Conservation (phyloP, 2,797 vertebrate genomes). For the Karalla daura region DNA sequence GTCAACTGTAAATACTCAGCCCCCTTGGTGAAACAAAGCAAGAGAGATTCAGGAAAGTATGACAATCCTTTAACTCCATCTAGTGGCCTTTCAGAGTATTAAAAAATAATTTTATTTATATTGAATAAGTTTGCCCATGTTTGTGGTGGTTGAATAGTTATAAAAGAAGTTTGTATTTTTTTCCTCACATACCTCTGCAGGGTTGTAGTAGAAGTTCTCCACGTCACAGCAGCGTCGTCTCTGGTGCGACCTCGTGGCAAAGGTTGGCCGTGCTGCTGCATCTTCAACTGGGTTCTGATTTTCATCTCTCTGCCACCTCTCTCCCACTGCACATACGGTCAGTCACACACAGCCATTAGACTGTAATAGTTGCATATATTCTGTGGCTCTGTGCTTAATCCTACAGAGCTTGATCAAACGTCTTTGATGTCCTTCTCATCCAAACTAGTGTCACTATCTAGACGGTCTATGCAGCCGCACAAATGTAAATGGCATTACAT, state of each 20-base stretch:
- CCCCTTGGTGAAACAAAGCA: neutral
- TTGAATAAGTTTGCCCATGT: too few species aligned
- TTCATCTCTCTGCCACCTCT: constrained; percentile 73
- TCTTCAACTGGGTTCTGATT: constrained; percentile 80
- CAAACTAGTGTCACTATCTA: too few species aligned
- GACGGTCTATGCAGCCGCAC: too few species aligned
- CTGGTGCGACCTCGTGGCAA: constrained; percentile 75
- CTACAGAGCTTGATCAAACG: too few species aligned
- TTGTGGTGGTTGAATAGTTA: too few species aligned
- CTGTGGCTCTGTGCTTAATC: too few species aligned
- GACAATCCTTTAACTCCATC: constrained; percentile 65
- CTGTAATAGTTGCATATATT: too few species aligned
- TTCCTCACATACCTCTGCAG: constrained; percentile 81
- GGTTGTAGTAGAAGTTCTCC: constrained; percentile 74
- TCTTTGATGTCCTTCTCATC: too few species aligned
- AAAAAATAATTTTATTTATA: too few species aligned
- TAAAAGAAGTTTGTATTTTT: too few species aligned
- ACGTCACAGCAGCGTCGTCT: constrained; percentile 72
- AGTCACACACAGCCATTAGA: neutral
- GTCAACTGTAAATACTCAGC: neutral
- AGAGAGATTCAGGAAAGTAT: neutral
- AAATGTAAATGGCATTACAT: too few species aligned
- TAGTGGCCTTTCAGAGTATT: constrained; percentile 70
- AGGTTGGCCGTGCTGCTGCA: constrained; percentile 36
- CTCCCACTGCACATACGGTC: constrained; percentile 54